Base-by-base conservation (phyloP, 1,140 invertebrate genomes). In the Drosophila sulfurigaster region DNA sequence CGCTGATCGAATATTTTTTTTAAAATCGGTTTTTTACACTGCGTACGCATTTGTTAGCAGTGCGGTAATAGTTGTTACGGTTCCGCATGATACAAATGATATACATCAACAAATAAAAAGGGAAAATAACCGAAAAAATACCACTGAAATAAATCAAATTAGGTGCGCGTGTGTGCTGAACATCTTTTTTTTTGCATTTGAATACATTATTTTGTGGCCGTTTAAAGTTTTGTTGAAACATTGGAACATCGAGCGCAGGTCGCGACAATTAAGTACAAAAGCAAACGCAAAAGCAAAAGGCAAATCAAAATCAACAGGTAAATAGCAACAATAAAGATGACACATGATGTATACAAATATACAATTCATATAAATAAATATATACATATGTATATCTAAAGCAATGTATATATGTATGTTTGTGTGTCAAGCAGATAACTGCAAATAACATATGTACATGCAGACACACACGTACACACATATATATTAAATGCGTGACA, bases 241-340 rank as follows among this genome's bases (percentile, higher is more conserved):
- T 32, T 32, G 32, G 32, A 32, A 32, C 32, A 43, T 59, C 58
- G 7, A 35, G 43, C 46, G 5, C 35, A 54, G 35, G 25, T 8
- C 63, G 38, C 63, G 45, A 52, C 56, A 68, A 62, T 58, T 15
- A 70, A 63, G 58, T 63, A 52, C 49, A 71, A 52, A 63, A 35
- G 28, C 51, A 70, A 63, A 54, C 51, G 35, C 30, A 56, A 74
- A 60, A 35, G 35, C 56, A 65, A 67, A 68, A 60, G 41, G 35
- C 56, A 65, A 67, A 68, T 49, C 49, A 69, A 75, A 70, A 70
- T 75, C 72, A 75, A 75, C 72, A 75, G 72, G 72, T 75, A 75
- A 75, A 75, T 75, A 57, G 41, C 51, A 70, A 69, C 35, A 63
- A 75, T 41, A 62, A 38, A 38, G 58, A 57, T 57, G 49, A 57